phyloP scores from a whole-genome alignment of 1,140 invertebrate species.

The Scaptodrosophila lebanonensis region DNA sequence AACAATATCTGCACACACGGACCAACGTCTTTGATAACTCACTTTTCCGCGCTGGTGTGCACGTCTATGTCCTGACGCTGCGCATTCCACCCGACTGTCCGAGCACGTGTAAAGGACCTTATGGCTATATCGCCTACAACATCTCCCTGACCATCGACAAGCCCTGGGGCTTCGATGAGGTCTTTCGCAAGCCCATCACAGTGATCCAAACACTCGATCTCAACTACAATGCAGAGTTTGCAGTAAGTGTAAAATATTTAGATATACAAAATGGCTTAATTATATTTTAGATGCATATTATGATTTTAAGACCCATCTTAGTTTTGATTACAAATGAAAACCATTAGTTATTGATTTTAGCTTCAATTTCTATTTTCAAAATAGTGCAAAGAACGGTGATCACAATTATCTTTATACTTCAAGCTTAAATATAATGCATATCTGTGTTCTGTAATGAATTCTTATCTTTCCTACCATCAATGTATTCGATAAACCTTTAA shows the following conservation, averaged over 20 bases:
- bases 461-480: too few species aligned
- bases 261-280: too few species aligned
- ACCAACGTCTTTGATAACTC: constrained; percentile 73
- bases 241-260: constrained; percentile 53
- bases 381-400: too few species aligned
- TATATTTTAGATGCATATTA: too few species aligned
- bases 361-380: too few species aligned
- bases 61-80: constrained; percentile 78
- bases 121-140: constrained; percentile 84
- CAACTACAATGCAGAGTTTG: constrained; percentile 79
- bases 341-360: too few species aligned
- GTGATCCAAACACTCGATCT: constrained; percentile 85
- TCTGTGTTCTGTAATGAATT: too few species aligned
- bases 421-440: too few species aligned
- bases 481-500: too few species aligned
- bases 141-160: constrained; percentile 84
- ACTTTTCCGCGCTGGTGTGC: constrained; percentile 79
- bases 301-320: too few species aligned
- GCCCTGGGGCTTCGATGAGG: constrained; percentile 87
- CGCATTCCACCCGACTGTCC: constrained; percentile 80
- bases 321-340: too few species aligned
- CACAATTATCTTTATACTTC: too few species aligned
- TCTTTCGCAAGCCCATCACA: constrained; percentile 84
- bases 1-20: constrained; percentile 70
- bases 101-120: constrained; percentile 85